Conservation (phyloP, 2,113 vertebrate genomes). For the Antechinus flavipes region DNA sequence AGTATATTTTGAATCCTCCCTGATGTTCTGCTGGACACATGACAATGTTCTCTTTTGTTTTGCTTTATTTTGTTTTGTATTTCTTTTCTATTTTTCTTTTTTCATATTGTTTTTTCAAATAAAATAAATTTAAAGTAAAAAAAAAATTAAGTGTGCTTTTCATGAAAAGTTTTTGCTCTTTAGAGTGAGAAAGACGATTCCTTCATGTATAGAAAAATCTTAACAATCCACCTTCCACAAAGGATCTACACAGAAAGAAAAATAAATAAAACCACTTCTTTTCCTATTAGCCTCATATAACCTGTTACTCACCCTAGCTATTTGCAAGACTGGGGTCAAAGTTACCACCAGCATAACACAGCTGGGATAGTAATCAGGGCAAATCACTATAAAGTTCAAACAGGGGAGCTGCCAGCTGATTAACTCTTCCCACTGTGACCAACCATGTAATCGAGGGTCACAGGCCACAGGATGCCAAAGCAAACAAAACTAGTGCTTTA, state of each 20-base stretch:
- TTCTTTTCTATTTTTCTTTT: too few species aligned
- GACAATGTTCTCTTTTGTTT: too few species aligned
- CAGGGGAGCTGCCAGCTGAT: slow-evolving; percentile 16
- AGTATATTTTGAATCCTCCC: too few species aligned
- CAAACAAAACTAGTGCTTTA: slow-evolving; percentile 19
- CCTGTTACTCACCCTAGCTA: neutral
- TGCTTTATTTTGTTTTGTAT: too few species aligned
- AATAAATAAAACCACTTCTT: slow-evolving; percentile 13
- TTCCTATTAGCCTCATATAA: neutral
- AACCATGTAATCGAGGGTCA: neutral
- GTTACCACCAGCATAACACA: neutral
- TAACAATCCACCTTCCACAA: neutral
- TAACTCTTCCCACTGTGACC: neutral
- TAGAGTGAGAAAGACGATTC: neutral
- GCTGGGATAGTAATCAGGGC: neutral
- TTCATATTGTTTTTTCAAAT: too few species aligned
- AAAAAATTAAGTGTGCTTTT: neutral
- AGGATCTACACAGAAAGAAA: neutral
- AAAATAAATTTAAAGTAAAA: neutral
- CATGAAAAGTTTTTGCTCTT: neutral
- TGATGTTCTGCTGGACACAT: too few species aligned
- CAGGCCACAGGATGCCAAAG: neutral
- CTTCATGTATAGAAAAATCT: neutral
- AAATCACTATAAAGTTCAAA: slow-evolving; percentile 54
- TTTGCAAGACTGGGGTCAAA: neutral